These are phyloP conservation scores for Coturnix japonica DNA, from an alignment of 2,113 vertebrate genomes.

Conservation along the genomic window DNA sequence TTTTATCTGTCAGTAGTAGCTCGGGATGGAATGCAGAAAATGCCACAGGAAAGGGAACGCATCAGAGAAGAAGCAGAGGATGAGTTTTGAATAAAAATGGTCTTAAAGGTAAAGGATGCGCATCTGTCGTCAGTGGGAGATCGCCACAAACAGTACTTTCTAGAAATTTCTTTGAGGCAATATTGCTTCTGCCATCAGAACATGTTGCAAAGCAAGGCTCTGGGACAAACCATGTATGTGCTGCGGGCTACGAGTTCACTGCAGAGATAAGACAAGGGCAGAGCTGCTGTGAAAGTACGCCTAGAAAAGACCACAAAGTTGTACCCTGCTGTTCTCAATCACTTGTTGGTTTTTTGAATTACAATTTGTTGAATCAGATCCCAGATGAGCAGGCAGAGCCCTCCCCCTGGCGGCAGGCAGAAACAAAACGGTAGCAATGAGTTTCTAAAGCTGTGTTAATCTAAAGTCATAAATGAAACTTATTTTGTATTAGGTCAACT, in stretches of 20 bases:
- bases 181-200: neutral
- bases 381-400: neutral
- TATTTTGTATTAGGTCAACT: neutral
- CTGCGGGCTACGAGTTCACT: neutral
- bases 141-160: neutral
- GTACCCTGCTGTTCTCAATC: neutral
- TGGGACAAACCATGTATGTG: neutral
- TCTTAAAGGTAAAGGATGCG: neutral
- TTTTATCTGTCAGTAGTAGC: neutral
- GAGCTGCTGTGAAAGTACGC: neutral
- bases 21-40: neutral
- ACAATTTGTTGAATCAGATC: neutral
- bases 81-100: neutral
- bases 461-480: neutral
- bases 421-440: neutral
- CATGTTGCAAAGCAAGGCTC: neutral
- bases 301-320: neutral
- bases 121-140: neutral
- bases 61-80: neutral
- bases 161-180: neutral
- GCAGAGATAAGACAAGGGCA: neutral
- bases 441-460: neutral
- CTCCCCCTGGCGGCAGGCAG: conserved; percentile 60
- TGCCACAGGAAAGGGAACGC: neutral
- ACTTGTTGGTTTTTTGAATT: neutral